These are phyloP conservation scores for Atherix ibis DNA, from an alignment of 2,888 invertebrate species.

Conservation along the genomic window DNA sequence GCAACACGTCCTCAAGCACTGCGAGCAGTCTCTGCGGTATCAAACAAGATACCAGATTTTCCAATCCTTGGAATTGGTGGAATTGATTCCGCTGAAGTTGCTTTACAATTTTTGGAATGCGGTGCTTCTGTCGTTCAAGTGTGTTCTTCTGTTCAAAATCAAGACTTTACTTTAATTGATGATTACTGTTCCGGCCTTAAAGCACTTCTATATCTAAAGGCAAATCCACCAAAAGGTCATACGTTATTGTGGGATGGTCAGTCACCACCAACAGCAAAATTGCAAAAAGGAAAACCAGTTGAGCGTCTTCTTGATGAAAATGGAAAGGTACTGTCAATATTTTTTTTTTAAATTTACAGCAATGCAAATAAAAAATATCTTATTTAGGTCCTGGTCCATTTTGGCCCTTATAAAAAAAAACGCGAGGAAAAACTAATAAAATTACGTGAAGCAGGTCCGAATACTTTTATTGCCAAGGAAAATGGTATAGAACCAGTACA, in stretches of 20 bases:
- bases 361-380: constrained; percentile 1
- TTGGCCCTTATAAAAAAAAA: constrained; percentile 66
- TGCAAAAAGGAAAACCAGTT: constrained; percentile 87
- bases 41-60: constrained; percentile 67
- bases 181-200: constrained; percentile 87
- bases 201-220: constrained; percentile 66
- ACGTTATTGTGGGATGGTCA: constrained; percentile 78
- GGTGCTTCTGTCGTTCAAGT: constrained; percentile 89
- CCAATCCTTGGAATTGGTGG: constrained; percentile 94
- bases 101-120: constrained; percentile 85
- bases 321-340: constrained; percentile 62
- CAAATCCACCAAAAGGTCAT: constrained; percentile 40
- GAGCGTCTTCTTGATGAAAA: constrained; percentile 44
- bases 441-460: constrained; percentile 33
- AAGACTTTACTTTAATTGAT: constrained; percentile 92
- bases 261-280: constrained; percentile 75
- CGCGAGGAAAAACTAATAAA: constrained; percentile 46
- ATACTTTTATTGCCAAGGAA: constrained; percentile 32
- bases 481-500: neutral
- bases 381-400: constrained; percentile 82
- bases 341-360: constrained; percentile 5
- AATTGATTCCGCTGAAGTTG: constrained; percentile 89
- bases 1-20: constrained; percentile 91
- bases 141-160: constrained; percentile 95
- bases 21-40: constrained; percentile 79